Evolutionary conservation across 2,113 vertebrate genomes (phyloP), one percentile per base, ranked within the genome.

Genomic region (Cyrtonyx montezumae): DNA sequence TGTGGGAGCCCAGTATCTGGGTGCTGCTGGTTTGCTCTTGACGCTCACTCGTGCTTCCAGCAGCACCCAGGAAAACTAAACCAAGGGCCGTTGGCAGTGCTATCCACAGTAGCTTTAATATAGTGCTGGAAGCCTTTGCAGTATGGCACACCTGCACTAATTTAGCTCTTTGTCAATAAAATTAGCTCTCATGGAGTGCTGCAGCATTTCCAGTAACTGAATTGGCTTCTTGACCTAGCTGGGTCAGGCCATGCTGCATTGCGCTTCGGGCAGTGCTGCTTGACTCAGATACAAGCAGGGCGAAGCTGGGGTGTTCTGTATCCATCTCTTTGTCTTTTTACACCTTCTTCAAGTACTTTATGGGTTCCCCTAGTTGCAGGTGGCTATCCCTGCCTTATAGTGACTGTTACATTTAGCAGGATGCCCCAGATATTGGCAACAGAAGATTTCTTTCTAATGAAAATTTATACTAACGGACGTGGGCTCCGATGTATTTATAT

Each of bases 121-220:
- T 5, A 36, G n/a, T 13, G 8, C 68, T 95, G 65, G 63, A 69
- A 91, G 37, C 21, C 68, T 83, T 73, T 55, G 76, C 73, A 74
- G 79, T 43, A 34, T 68, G 83, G 55, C 34, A 62, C 69, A 80
- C 82, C 68, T 92, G 61, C 49, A 12, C 73, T 94, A 34, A 84
- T 94, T 86, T 84, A 90, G 68, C 80, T 93, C 53, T 92, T 88
- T 88, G 66, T 91, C 91, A 81, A 86, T 91, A 18, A 75, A 87
- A 87, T 76, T 45, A 84, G 66, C 58, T 88, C 78, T 70, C 32
- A 43, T 71, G 26, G 56, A 70, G 58, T 45, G 26, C 45, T 61
- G 51, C 56, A 76, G 22, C 1, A 0, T 56, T 94, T 89, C 80
- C 77, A 91, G 91, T 43, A 75, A 40, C 36, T 68, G 84, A 79